A percentile compares a stretch with the other conserved stretches of the same genome.
phyloP scores from a whole-genome alignment of 2,888 invertebrate genomes.

The Lithophane socia region DNA sequence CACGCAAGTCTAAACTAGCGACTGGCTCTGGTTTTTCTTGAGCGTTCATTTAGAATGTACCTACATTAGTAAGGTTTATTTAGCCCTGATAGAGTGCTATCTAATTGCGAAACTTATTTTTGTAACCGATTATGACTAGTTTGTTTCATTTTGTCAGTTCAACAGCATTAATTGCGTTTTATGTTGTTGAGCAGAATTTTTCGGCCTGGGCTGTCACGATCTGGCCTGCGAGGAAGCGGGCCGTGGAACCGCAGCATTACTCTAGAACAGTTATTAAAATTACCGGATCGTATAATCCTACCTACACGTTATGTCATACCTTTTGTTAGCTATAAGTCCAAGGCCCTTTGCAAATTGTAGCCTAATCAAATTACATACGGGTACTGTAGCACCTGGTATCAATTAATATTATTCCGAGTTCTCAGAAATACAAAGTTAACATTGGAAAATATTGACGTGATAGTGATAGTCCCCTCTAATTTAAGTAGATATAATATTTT shows the following conservation, averaged over 20 bases:
- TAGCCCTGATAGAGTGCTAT: neutral
- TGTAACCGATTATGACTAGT: too few relatives aligned
- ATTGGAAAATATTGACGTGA: constrained; percentile 13
- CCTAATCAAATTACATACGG: constrained; percentile 58
- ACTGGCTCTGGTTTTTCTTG: constrained; percentile 48
- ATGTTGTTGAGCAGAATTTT: too few relatives aligned
- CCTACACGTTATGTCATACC: constrained; percentile 61
- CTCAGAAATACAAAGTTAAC: constrained; percentile 36
- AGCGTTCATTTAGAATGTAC: constrained; percentile 43
- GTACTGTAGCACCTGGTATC: constrained; percentile 51
- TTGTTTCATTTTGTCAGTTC: too few relatives aligned
- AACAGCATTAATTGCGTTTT: too few relatives aligned
- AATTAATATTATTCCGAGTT: constrained; percentile 53
- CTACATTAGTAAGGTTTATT: constrained; percentile 6
- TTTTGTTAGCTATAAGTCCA: constrained; percentile 54
- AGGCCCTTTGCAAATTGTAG: constrained; percentile 51
- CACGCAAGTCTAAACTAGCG: constrained; percentile 42
- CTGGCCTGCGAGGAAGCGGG: too few relatives aligned
- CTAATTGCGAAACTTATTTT: too few relatives aligned
- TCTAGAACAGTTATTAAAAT: constrained; percentile 10
- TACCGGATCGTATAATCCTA: constrained; percentile 48
- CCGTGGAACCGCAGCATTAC: too few relatives aligned
- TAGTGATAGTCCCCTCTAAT: constrained; percentile 4
- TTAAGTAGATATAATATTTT: neutral
- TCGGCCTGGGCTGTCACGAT: too few relatives aligned